These are phyloP conservation scores for Drosophila micromelanica DNA, from an alignment of 1,140 invertebrate species.

Conservation along the genomic window DNA sequence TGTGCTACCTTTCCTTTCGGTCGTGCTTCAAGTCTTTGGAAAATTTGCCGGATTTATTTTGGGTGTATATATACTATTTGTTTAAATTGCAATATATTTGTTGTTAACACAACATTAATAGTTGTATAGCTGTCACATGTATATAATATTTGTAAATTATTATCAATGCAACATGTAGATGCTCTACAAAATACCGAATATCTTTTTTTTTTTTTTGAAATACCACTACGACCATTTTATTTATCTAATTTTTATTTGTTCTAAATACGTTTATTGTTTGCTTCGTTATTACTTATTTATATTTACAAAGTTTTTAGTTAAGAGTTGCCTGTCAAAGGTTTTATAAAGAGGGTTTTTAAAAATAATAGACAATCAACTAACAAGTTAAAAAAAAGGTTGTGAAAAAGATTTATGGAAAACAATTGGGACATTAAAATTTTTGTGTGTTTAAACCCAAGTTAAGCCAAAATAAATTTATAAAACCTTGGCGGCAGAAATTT, in stretches of 20 bases:
- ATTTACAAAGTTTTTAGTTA: slow-evolving; percentile 59
- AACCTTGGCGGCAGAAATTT: slow-evolving; percentile 22
- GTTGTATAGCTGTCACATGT: slow-evolving; percentile 60
- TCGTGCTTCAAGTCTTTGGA: slow-evolving; percentile 60
- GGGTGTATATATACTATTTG: slow-evolving; percentile 4
- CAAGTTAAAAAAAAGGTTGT: not conserved
- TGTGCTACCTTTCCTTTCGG: slow-evolving; percentile 27
- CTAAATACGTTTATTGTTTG: slow-evolving; percentile 50
- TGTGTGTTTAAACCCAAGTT: not conserved
- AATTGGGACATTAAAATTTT: no score
- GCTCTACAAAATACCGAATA: slow-evolving; percentile 80
- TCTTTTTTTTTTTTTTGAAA: slow-evolving; percentile 31
- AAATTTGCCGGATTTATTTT: slow-evolving; percentile 28
- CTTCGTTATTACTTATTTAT: slow-evolving; percentile 66
- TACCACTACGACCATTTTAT: slow-evolving; percentile 64
- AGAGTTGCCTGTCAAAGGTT: slow-evolving; percentile 16
- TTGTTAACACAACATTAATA: slow-evolving; percentile 36
- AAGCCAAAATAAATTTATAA: slow-evolving; percentile 1
- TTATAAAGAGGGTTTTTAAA: no score
- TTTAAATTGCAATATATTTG: slow-evolving; percentile 44
- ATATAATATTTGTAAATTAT: slow-evolving; percentile 79
- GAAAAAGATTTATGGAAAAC: not conserved
- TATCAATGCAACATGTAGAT: slow-evolving; percentile 82
- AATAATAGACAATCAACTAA: no score
- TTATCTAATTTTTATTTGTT: slow-evolving; percentile 61